Evolutionary conservation across 2,113 vertebrate species (phyloP).

Genomic region (Spea multiplicata): DNA sequence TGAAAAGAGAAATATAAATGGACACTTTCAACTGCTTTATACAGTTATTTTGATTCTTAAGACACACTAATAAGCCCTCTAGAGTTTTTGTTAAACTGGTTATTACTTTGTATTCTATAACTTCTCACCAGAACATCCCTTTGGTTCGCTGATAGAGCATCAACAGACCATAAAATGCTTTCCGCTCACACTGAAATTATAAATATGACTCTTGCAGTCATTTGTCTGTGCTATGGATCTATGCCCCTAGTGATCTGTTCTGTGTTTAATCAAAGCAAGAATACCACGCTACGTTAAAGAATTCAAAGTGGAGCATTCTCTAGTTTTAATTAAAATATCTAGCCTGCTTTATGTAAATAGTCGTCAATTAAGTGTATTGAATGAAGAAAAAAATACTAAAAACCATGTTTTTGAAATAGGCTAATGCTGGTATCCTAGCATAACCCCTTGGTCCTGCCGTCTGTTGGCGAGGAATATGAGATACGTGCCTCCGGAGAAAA

Average conservation of each 20-base stretch:
- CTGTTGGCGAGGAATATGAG: too few species aligned
- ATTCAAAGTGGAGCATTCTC: neutral
- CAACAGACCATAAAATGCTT: constrained; percentile 13
- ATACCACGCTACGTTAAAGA: neutral
- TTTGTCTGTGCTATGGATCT: constrained; percentile 12
- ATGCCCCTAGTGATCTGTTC: neutral
- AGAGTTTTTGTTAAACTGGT: constrained; percentile 9
- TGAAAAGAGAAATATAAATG: neutral
- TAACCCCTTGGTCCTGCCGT: too few species aligned
- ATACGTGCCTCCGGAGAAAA: too few species aligned
- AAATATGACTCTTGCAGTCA: constrained; percentile 18
- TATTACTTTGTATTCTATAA: constrained; percentile 6
- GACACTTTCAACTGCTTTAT: neutral
- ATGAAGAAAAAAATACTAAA: too few species aligned
- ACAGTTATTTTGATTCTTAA: neutral
- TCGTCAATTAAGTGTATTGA: neutral
- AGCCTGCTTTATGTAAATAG: neutral
- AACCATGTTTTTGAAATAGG: too few species aligned
- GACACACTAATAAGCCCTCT: neutral
- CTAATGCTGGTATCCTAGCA: too few species aligned
- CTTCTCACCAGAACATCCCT: neutral
- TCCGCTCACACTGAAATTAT: neutral
- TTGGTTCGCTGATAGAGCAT: constrained; percentile 4
- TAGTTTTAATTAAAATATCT: neutral
- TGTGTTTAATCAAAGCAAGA: constrained; percentile 17